A percentile compares a stretch with the other conserved stretches of the same genome.
Conservation (phyloP, 2,888 invertebrate genomes). For the Eretmocerus hayati region DNA sequence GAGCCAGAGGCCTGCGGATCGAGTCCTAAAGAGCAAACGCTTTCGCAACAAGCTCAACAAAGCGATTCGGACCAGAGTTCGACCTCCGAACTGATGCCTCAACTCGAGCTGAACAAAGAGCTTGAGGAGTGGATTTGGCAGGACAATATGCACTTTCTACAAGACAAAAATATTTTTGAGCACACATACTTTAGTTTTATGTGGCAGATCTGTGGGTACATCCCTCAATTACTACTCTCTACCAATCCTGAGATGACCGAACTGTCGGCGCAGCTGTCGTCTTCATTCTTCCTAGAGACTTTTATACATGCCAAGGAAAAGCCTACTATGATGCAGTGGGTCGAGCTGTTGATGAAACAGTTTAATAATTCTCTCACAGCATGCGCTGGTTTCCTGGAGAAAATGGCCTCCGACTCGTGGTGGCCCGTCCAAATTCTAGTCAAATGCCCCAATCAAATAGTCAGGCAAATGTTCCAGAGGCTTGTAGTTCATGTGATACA, state of each 20-base stretch:
- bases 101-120: constrained; percentile 61
- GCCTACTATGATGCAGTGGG: constrained; percentile 97
- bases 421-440: constrained; percentile 91
- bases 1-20: constrained; percentile 24
- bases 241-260: constrained; percentile 74
- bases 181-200: constrained; percentile 95
- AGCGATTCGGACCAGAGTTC: constrained; percentile 29
- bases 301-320: constrained; percentile 96
- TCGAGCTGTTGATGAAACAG: constrained; percentile 88
- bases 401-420: constrained; percentile 90
- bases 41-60: constrained; percentile 19
- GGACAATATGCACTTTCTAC: constrained; percentile 91
- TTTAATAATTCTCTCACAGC: constrained; percentile 86
- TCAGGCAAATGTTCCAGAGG: constrained; percentile 93
- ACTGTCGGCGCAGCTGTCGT: constrained; percentile 79
- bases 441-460: constrained; percentile 95
- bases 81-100: neutral
- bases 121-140: constrained; percentile 95
- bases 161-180: constrained; percentile 93
- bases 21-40: constrained; percentile 21
- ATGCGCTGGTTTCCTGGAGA: constrained; percentile 85
- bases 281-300: constrained; percentile 92
- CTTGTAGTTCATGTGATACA: constrained; percentile 92
- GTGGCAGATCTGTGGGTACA: constrained; percentile 92
- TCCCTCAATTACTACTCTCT: constrained; percentile 80